Conservation (phyloP, 2,888 invertebrate species). For the Pilophorus perplexus region DNA sequence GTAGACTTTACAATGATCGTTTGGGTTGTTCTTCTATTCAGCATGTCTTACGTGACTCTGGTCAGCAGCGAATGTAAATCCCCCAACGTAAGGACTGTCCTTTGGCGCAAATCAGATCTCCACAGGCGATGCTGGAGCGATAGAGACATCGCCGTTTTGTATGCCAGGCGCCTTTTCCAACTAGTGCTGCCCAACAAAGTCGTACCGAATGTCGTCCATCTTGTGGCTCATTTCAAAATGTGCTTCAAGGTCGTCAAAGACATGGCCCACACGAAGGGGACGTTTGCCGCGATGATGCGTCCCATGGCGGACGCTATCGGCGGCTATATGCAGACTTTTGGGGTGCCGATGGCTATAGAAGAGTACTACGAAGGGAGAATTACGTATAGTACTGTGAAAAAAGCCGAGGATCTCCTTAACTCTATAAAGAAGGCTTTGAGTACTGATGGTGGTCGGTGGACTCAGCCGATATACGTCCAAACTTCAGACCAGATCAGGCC, state of each 20-base stretch:
- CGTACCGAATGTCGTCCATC: constrained; percentile 36
- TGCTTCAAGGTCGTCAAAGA: constrained; percentile 42
- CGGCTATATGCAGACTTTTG: constrained; percentile 59
- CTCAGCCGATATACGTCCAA: constrained; percentile 50
- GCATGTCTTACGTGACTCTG: too few relatives aligned
- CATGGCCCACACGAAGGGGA: constrained; percentile 34
- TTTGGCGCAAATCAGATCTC: constrained; percentile 45
- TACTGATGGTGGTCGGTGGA: constrained; percentile 63
- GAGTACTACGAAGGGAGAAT: constrained; percentile 64
- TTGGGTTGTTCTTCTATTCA: too few relatives aligned
- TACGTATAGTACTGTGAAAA: too few relatives aligned
- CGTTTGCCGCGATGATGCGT: constrained; percentile 39
- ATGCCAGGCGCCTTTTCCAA: constrained; percentile 40
- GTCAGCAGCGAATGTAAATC: constrained; percentile 34
- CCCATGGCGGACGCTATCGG: constrained; percentile 49
- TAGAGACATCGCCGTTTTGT: constrained; percentile 45
- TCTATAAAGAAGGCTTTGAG: constrained; percentile 59
- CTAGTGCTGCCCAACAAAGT: constrained; percentile 44
- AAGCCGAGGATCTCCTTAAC: constrained; percentile 59
- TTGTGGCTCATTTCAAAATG: constrained; percentile 44
- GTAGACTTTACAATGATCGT: too few relatives aligned
- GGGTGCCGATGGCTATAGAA: constrained; percentile 61
- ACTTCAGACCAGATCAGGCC: constrained; percentile 49
- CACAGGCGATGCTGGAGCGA: constrained; percentile 44
- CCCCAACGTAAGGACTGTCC: constrained; percentile 47